Percentiles rank a stretch among this genome's conserved stretches.
These are phyloP conservation scores for Raja brachyura DNA, from an alignment of 2,113 vertebrate genomes.

Conservation along the genomic window DNA sequence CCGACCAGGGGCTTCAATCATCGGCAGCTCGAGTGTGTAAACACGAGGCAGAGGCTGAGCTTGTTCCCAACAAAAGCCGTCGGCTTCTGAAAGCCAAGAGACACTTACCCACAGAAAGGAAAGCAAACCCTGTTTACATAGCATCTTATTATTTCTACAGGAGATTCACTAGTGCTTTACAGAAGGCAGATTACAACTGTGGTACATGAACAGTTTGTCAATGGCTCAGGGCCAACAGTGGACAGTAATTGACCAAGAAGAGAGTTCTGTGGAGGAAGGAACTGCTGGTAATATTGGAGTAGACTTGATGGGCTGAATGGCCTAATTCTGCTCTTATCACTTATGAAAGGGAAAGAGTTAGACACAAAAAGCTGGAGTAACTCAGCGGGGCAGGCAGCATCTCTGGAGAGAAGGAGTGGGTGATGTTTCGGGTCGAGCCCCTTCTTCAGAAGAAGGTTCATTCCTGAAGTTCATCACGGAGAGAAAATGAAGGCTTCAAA, in stretches of 20 bases:
- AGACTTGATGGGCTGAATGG: no score
- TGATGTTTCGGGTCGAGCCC: no score
- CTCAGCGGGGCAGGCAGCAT: no score
- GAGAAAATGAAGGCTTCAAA: background rate
- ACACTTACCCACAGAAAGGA: background rate
- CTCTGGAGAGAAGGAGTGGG: no score
- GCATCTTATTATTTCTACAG: background rate
- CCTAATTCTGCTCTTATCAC: no score
- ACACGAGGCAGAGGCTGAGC: background rate
- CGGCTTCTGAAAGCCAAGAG: background rate
- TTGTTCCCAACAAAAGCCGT: background rate
- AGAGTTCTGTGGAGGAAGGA: background rate
- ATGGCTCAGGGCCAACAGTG: background rate
- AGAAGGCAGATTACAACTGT: background rate
- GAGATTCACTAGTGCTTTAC: background rate
- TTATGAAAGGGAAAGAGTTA: no score
- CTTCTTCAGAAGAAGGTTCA: no score
- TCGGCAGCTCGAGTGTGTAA: background rate
- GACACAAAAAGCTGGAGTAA: no score
- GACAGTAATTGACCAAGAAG: background rate
- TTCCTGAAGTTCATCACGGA: background rate
- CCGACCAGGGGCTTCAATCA: constrained; percentile 14
- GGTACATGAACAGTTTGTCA: background rate
- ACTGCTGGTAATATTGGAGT: no score
- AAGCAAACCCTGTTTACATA: background rate